Evolutionary conservation across 92 coral and sea anemone species (phyloP), one percentile per base, ranked within the genome.

Genomic region (Paramuricea clavata): DNA sequence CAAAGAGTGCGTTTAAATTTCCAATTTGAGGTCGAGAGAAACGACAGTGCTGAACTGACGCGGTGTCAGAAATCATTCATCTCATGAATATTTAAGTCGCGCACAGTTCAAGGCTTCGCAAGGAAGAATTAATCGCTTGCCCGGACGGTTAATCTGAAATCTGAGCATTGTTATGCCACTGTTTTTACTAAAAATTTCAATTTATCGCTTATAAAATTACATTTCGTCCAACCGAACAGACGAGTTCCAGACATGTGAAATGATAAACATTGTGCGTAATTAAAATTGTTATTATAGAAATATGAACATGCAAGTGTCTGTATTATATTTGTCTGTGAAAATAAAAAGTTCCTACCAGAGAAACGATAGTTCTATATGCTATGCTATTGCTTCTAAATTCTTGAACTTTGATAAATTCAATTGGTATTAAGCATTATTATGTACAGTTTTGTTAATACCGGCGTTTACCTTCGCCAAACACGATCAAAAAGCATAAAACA

Each of bases 11-110:
- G 59, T 79, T 59, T 79, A 15, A 79, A 79, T 79, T 59, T 60
- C 35, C 84, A 61, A 79, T 79, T 79, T 79, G 84, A 43, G 84
- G 84, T 61, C 44, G 71, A 79, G 35, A 41, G 36, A 61, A 60
- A 79, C 67, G 84, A 33, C 57, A 57, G 84, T 42, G 57, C 33
- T 36, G 41, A 12, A 65, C 72, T 65, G 72, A 65, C 71, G 35
- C 71, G 30, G 52, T 57, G 32, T 64, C 72, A 19, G 61, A 60
- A 52, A 50, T 50, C 28, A 76, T 54, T 76, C 26, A 59, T 12
- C 84, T 79, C 61, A 79, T 79, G 31, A 79, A 79, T 79, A 79
- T 79, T 79, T 23, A 79, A 79, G 30, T 8, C 35, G 61, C 54
- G 35, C 73, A 79, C 49, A 50, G 49, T 30, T 57, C 54, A 54